Conservation (phyloP, 1,140 invertebrate species). For the Dufourea novaeangliae region DNA sequence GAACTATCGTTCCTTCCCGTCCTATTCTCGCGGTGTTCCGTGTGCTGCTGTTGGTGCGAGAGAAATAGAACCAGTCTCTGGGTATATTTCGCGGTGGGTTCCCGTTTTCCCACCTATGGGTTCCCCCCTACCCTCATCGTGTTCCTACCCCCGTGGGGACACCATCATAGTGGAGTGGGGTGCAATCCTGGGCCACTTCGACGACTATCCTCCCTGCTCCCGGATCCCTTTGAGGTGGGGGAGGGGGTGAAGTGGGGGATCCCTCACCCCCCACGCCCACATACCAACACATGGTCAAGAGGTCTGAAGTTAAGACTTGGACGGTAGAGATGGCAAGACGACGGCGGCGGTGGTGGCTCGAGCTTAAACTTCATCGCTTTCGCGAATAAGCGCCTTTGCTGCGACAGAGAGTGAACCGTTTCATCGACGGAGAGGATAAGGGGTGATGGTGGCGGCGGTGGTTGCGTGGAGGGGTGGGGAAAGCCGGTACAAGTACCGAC, state of each 20-base stretch:
- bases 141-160: slow-evolving; percentile 71
- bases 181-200: slow-evolving; percentile 69
- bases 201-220: slow-evolving; percentile 74
- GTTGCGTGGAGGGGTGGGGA: not conserved
- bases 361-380: slow-evolving; percentile 32
- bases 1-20: slow-evolving; percentile 59
- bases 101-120: slow-evolving; percentile 75
- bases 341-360: no score
- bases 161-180: slow-evolving; percentile 69
- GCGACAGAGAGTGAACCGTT: not conserved
- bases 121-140: slow-evolving; percentile 68
- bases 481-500: not conserved
- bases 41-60: slow-evolving; percentile 37
- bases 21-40: slow-evolving; percentile 58
- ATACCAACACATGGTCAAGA: slow-evolving; percentile 49
- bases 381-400: not conserved
- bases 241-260: slow-evolving; percentile 73
- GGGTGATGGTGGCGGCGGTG: not conserved
- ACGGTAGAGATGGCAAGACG: slow-evolving; percentile 22
- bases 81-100: slow-evolving; percentile 74
- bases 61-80: slow-evolving; percentile 55
- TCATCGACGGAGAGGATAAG: not conserved
- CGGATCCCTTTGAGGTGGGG: slow-evolving; percentile 69
- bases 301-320: slow-evolving; percentile 31
- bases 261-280: slow-evolving; percentile 58